Evolutionary conservation across 2,797 vertebrate species (phyloP), one percentile per base, ranked within the genome.

Genomic region (Peromyscus eremicus): DNA sequence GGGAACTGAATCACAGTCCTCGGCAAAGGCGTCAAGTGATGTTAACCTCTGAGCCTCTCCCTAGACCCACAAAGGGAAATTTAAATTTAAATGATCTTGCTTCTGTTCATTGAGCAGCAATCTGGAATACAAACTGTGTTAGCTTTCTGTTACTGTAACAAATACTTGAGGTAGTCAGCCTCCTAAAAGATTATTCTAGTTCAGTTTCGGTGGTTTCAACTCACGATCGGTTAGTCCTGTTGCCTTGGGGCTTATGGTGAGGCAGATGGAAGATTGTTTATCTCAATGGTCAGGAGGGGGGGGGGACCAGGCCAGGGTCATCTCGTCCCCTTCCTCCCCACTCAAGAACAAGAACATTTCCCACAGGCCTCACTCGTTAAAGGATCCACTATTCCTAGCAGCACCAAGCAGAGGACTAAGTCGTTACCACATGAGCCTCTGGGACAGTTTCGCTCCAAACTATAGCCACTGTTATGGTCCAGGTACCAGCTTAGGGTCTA

Each of bases 51-150:
- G 82, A 85, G 21, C 29, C 43, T 34, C 60, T 66, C 40, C 46
- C 82, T 29, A 46, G 60, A 19, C 10, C 40, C 40, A 21, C 43
- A 46, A 23, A 66, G 29, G 40, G 43, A 66, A 34, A 21, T 66
- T 64, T 46, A 68, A 49, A 76, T 29, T 16, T 43, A 43, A 94
- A n/a, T 68, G 49, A 14, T n/a, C 16, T 86, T 84, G 43, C 17
- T 77, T 85, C 93, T 88, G 60, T 52, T 92, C 73, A 37, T 16
- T 81, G 76, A 62, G 77, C 29, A 95, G 71, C 91, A 91, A 40
- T 70, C 4, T 85, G 92, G 60, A 92, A 66, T 4, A 7, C 5
- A 17, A 92, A 17, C n/a, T 55, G 6, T 66, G 21, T 83, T 83
- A 89, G 85, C 32, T 81, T 57, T 21, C n/a, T 34, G 3, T 49